Evolutionary conservation across 2,797 vertebrate species (phyloP), one percentile per base, ranked within the genome.

Genomic region (Micropoecilia bifurca): DNA sequence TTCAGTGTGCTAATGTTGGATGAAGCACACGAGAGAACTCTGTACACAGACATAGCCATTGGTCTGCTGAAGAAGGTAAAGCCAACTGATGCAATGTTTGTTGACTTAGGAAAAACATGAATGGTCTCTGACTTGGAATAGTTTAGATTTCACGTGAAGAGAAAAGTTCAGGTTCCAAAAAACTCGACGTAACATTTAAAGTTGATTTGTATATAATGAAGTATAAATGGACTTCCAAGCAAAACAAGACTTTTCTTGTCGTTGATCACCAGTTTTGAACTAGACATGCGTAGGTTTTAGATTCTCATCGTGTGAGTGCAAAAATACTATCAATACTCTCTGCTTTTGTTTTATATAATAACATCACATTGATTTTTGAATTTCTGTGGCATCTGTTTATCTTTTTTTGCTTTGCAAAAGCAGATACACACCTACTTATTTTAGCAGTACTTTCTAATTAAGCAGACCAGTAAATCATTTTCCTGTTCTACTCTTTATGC

Each of bases 11-110:
- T 99, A 86, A 97, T 99, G 95, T 91, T 99, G 75, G 99, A 99
- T 75, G 99, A 99, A 95, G 99, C 98, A 63, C 99, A 99, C 0
- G 99, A 99, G 91, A 97, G 99, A 85, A 99, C 98, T 30, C 93
- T 99, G 61, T 98, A 98, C 85, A 99, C 99, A 20, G 99, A 99
- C 92, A 99, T 99, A 86, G 97, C 97, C 79, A 97, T 99, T 74
- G 99, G 99, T 61, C 95, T 99, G 25, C 95, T 99, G 50, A 99
- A 99, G 95, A 99, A 99, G 98, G 99, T 99, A 83, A 90, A 33
- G 9, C 25, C 46, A 8, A 10, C 28, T 46, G 43, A 39, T 41
- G 36, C 20, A 39, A 39, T 39, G 28, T 63, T 39, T 36, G 61
- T 7, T 36, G 30, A 36, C 61, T 36, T 63, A 36, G 48, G 14